Conservation (phyloP, 2,113 vertebrate genomes). For the Otocyon megalotis region DNA sequence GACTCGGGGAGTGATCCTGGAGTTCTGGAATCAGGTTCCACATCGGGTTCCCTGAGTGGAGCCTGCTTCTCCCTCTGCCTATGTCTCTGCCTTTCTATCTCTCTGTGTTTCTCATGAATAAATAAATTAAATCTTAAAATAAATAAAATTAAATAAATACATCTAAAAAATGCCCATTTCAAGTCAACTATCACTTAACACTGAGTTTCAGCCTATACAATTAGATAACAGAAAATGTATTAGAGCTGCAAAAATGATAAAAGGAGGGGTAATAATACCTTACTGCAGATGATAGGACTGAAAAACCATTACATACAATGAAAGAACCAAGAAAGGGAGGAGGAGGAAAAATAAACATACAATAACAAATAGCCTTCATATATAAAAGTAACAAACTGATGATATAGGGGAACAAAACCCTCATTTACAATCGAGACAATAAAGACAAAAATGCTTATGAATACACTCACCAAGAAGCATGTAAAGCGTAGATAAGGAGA, state of each 20-base stretch:
- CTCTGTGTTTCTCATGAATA: too few species aligned
- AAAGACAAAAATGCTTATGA: constrained; percentile 7
- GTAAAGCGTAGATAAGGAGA: not conserved
- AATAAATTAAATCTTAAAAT: not conserved
- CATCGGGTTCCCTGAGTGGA: too few species aligned
- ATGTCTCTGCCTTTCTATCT: too few species aligned
- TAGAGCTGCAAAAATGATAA: not conserved
- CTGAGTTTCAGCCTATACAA: not conserved
- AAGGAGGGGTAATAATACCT: not conserved
- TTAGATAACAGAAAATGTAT: constrained; percentile 6
- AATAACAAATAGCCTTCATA: not conserved
- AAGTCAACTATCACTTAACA: not conserved
- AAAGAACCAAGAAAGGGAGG: not conserved
- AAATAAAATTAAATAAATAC: not conserved
- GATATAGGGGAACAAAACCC: not conserved
- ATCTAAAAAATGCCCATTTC: not conserved
- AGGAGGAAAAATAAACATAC: not conserved
- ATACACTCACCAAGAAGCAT: not conserved
- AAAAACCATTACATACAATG: not conserved
- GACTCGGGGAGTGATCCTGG: too few species aligned
- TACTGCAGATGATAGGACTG: not conserved
- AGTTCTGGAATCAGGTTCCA: too few species aligned
- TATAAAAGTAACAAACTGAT: not conserved
- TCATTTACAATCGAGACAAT: not conserved
- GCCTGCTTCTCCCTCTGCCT: too few species aligned